These are phyloP conservation scores for Pangasius macronema DNA, from an alignment of 2,797 vertebrate genomes.

Conservation along the genomic window DNA sequence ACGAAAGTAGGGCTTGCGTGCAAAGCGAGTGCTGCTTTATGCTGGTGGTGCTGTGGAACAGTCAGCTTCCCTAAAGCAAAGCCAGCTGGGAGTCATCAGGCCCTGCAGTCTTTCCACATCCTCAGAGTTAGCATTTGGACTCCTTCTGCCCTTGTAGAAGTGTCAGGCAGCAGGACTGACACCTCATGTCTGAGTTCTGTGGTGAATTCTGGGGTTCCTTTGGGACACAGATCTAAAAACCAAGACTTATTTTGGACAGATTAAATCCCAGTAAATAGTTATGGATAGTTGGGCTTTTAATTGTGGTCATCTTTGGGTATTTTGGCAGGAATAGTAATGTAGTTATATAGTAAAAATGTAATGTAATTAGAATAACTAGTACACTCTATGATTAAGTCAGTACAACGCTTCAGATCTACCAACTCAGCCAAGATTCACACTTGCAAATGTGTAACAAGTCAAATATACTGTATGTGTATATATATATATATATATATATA, in stretches of 20 bases:
- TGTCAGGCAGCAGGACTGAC: slow-evolving; percentile 34
- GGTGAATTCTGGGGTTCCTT: slow-evolving; percentile 29
- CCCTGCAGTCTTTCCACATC: slow-evolving; percentile 25
- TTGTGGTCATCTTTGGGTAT: slow-evolving; percentile 1
- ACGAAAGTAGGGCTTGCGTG: slow-evolving; percentile 20
- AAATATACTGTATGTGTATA: too few relatives aligned
- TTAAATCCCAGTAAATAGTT: slow-evolving; percentile 22
- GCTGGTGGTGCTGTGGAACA: slow-evolving; percentile 31
- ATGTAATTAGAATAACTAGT: neutral
- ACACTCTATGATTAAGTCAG: neutral
- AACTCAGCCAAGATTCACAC: neutral
- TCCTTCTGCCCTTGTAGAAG: slow-evolving; percentile 28
- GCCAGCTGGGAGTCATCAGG: slow-evolving; percentile 55
- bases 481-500: too few relatives aligned
- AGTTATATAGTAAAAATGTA: slow-evolving; percentile 13
- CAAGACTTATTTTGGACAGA: slow-evolving; percentile 16
- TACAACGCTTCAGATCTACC: neutral
- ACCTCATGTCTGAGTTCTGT: slow-evolving; percentile 18
- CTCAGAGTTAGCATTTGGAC: slow-evolving; percentile 33
- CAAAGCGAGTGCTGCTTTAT: slow-evolving; percentile 32
- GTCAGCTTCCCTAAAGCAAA: slow-evolving; percentile 30
- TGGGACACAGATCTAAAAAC: slow-evolving; percentile 21
- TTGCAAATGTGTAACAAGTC: neutral
- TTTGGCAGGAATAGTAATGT: slow-evolving; percentile 11
- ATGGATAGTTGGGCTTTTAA: slow-evolving; percentile 23